A percentile compares a stretch with the other conserved stretches of the same genome.
phyloP scores from a whole-genome alignment of 30 jellyfish, hydroid and myxozoan genomes.

The Aurelia coerulea region DNA sequence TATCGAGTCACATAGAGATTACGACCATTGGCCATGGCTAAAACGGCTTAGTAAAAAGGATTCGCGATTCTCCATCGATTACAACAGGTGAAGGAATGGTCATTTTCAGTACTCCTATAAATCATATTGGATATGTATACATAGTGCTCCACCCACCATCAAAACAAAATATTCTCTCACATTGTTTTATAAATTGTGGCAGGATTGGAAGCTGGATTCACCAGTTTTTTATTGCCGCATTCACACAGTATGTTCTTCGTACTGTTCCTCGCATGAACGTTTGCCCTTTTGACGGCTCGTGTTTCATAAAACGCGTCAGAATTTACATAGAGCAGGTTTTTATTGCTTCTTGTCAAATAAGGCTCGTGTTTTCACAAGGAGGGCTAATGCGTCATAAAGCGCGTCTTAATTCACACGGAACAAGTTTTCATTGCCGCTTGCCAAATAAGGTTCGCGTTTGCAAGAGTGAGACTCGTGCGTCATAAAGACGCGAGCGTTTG shows the following conservation, averaged over 20 bases:
- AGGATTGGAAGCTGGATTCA: not conserved
- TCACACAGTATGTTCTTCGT: too few species aligned
- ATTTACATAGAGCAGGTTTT: not conserved
- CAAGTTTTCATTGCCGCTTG: too few species aligned
- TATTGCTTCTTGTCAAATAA: constrained; percentile 13
- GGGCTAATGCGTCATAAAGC: too few species aligned
- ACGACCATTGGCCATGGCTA: constrained; percentile 27
- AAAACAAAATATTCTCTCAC: constrained; percentile 21
- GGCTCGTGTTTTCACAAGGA: too few species aligned
- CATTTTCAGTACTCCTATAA: constrained; percentile 58
- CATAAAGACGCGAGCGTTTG: too few species aligned
- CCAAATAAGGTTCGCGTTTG: too few species aligned
- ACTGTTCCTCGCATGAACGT: too few species aligned
- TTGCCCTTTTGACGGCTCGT: too few species aligned
- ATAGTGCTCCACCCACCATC: constrained; percentile 77
- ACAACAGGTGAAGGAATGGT: constrained; percentile 58
- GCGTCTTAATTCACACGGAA: too few species aligned
- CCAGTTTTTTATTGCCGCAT: too few species aligned
- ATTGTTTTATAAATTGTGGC: constrained; percentile 43
- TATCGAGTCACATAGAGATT: constrained; percentile 4
- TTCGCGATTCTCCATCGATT: constrained; percentile 1
- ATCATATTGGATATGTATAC: constrained; percentile 25
- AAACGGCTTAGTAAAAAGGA: constrained; percentile 38
- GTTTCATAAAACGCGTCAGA: too few species aligned
- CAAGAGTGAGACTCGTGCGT: too few species aligned